Percentiles rank a stretch among this genome's conserved stretches.
phyloP scores from a whole-genome alignment of 2,888 invertebrate genomes.

The Cerceris rybyensis region DNA sequence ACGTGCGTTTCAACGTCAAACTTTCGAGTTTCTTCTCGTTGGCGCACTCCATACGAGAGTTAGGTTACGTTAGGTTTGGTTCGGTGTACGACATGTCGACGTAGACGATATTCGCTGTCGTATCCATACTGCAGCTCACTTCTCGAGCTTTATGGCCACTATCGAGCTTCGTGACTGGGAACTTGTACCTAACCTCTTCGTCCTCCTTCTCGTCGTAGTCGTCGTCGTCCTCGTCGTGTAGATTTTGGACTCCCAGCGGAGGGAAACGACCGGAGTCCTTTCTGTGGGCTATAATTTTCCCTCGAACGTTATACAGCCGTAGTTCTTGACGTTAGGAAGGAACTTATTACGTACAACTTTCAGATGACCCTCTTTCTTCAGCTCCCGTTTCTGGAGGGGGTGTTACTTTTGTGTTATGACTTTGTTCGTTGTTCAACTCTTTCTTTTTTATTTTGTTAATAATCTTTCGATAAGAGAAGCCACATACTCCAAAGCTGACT shows the following conservation, averaged over 20 bases:
- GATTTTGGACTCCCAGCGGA: constrained; percentile 59
- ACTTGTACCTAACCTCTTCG: constrained; percentile 35
- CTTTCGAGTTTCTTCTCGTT: constrained; percentile 41
- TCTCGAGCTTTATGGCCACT: constrained; percentile 58
- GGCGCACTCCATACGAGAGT: constrained; percentile 31
- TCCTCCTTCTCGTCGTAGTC: too few species aligned
- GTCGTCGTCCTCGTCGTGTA: constrained; percentile 28
- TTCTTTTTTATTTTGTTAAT: too few species aligned
- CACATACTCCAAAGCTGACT: too few species aligned
- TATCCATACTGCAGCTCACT: constrained; percentile 55
- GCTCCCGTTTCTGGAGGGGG: too few species aligned
- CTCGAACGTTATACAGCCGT: constrained; percentile 32
- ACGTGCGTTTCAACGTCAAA: constrained; percentile 50
- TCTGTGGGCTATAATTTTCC: constrained; percentile 52
- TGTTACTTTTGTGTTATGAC: too few species aligned
- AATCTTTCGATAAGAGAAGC: too few species aligned
- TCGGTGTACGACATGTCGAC: constrained; percentile 41
- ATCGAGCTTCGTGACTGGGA: constrained; percentile 65
- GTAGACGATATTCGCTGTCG: constrained; percentile 61
- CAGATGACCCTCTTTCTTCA: constrained; percentile 26
- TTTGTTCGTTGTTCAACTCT: too few species aligned
- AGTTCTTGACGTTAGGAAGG: constrained; percentile 36
- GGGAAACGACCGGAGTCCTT: constrained; percentile 43
- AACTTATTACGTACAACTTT: constrained; percentile 49
- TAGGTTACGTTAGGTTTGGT: constrained; percentile 17